Base-by-base conservation (phyloP, 2,113 vertebrate species). In the Anthoscopus minutus region DNA sequence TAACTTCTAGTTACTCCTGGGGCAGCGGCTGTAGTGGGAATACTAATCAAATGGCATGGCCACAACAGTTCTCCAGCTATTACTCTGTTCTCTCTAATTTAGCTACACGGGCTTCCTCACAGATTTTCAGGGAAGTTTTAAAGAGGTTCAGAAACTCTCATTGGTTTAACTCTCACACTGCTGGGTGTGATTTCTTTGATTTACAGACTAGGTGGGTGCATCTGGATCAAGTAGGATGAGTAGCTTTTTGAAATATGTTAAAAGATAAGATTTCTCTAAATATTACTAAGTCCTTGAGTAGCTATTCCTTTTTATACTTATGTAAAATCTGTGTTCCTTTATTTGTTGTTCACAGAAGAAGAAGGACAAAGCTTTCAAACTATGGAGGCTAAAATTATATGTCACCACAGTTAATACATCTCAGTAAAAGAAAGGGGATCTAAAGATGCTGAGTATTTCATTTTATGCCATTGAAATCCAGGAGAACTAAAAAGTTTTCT, bases 1-100 rank as follows among this genome's bases (percentile, higher is more conserved):
- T 77, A 93, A 91, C 33, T 84, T 91, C 65, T 56, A 67, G 81
- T 90, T 88, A 72, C 28, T 97, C 72, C 84, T 84, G 84, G 57
- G 74, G 83, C 61, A 83, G 77, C 45, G 92, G 57, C 37, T 51
- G 78, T 38, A 90, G 42, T 30, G 66, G 70, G 83, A 94, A 85
- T 82, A 86, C 71, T 77, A 85, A 94, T 92, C 44, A 80, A 76
- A 47, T 51, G 67, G 78, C 14, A 21, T 4, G 40, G 61, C 82
- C 77, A 84, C 71, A 87, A 12, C 18, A 51, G 13, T 58, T 91
- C 74, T 81, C 17, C n/a, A 92, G 51, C 35, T 64, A 7, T 47
- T 51, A 11, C 17, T 44, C 27, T 42, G 31, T 66, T 72, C 51
- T 58, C 40, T 62, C 14, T 44, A 84, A 51, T 27, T 10, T 23